Percentiles rank a stretch among this genome's conserved stretches.
These are phyloP conservation scores for Podabrus alpinus DNA, from an alignment of 2,888 invertebrate genomes.

Conservation along the genomic window DNA sequence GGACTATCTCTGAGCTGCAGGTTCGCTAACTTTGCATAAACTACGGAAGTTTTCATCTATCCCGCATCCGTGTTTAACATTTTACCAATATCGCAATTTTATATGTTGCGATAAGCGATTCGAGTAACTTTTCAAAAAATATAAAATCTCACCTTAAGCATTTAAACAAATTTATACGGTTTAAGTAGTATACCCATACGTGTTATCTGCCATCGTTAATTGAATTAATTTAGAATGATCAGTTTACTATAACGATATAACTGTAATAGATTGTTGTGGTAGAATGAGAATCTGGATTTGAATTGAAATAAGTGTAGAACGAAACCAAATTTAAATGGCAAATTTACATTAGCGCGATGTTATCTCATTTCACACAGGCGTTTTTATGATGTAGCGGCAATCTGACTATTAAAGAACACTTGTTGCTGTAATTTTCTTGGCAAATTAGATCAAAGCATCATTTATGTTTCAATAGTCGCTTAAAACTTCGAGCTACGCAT, in stretches of 20 bases:
- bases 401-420: conserved; percentile 49
- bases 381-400: conserved; percentile 28
- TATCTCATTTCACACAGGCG: conserved; percentile 27
- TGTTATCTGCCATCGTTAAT: neutral
- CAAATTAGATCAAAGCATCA: conserved; percentile 51
- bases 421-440: conserved; percentile 51
- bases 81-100: conserved; percentile 26
- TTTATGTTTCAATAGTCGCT: conserved; percentile 40
- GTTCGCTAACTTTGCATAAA: conserved; percentile 39
- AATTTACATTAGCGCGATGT: conserved; percentile 28
- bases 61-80: conserved; percentile 29
- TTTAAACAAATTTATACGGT: neutral
- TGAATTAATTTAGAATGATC: neutral
- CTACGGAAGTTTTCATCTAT: conserved; percentile 26
- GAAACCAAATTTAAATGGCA: conserved; percentile 17
- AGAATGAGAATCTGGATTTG: neutral
- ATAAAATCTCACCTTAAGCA: neutral
- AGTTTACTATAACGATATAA: neutral
- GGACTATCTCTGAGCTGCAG: conserved; percentile 44
- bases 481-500: conserved; percentile 5
- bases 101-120: conserved; percentile 21
- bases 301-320: neutral
- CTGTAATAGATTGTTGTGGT: neutral
- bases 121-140: neutral
- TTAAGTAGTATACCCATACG: neutral